These are phyloP conservation scores for Philereme vetulata DNA, from an alignment of 2,888 invertebrate species.

Conservation along the genomic window DNA sequence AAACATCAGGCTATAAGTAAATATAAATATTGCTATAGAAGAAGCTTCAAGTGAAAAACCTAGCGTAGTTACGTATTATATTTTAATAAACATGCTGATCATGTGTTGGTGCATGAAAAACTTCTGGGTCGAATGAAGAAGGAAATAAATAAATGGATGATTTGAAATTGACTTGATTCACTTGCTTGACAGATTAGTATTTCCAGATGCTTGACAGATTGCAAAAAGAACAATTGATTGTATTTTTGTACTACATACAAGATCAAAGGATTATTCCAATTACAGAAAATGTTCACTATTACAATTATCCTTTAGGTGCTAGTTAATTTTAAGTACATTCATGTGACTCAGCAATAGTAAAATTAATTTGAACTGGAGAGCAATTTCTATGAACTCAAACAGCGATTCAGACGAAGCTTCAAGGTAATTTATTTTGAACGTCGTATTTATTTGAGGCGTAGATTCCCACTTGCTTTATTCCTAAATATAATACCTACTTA, in stretches of 20 bases:
- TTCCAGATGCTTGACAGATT: slow-evolving; percentile 51
- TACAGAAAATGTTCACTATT: slow-evolving; percentile 27
- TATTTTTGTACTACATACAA: slow-evolving; percentile 59
- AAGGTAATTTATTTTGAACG: slow-evolving; percentile 67
- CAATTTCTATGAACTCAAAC: slow-evolving; percentile 83
- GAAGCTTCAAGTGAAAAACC: no score
- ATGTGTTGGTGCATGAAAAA: no score
- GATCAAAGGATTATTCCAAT: neutral
- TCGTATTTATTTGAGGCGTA: slow-evolving; percentile 23
- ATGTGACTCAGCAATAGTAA: slow-evolving; percentile 56
- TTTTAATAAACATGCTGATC: no score
- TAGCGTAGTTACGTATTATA: no score
- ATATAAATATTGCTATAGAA: no score
- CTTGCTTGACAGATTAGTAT: no score
- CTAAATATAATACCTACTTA: neutral
- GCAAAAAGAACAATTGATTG: slow-evolving; percentile 60
- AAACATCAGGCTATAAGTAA: no score
- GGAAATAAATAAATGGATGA: no score
- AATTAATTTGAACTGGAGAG: slow-evolving; percentile 61
- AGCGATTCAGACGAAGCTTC: slow-evolving; percentile 84
- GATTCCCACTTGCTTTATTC: slow-evolving; percentile 4
- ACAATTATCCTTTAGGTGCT: slow-evolving; percentile 50
- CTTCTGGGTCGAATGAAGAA: no score
- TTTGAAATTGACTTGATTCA: no score
- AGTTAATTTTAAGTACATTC: slow-evolving; percentile 54